Percentiles rank a stretch among this genome's conserved stretches.
phyloP scores from a whole-genome alignment of 2,888 invertebrate species.

The Linyphia triangularis region DNA sequence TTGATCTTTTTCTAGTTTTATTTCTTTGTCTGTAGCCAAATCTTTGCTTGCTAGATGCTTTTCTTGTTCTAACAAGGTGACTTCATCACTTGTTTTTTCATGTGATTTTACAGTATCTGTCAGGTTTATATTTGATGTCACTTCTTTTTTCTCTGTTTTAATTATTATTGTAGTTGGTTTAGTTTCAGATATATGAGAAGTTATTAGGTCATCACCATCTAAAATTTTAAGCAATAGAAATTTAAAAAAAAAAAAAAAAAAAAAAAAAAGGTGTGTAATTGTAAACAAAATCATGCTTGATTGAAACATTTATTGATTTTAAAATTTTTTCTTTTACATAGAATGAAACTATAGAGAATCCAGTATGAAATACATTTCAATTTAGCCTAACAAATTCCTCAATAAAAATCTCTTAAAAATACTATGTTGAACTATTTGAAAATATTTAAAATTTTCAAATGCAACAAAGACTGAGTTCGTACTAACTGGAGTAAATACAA shows the following conservation, averaged over 20 bases:
- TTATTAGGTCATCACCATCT: conserved; percentile 61
- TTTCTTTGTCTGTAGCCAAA: neutral
- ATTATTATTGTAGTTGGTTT: conserved; percentile 69
- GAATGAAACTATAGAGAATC: too few species aligned
- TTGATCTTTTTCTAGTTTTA: neutral
- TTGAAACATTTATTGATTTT: neutral
- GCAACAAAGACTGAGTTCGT: too few species aligned
- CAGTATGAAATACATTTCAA: too few species aligned
- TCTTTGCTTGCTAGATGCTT: neutral
- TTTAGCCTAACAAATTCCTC: too few species aligned
- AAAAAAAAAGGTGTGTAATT: too few species aligned
- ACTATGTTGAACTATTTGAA: too few species aligned
- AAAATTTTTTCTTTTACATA: neutral
- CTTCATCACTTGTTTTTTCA: neutral
- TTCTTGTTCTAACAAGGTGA: neutral
- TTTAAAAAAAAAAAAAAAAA: too few species aligned
- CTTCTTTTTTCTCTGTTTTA: conserved; percentile 68
- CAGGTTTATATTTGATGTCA: neutral
- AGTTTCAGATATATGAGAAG: conserved; percentile 51
- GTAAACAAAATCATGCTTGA: too few species aligned
- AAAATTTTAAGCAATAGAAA: too few species aligned
- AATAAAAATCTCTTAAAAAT: too few species aligned
- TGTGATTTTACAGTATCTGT: neutral
- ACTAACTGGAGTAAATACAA: too few species aligned
- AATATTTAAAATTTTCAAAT: too few species aligned